Evolutionary conservation across 2,113 vertebrate species (phyloP), one percentile per base, ranked within the genome.

Genomic region (Microcebus griseorufus): DNA sequence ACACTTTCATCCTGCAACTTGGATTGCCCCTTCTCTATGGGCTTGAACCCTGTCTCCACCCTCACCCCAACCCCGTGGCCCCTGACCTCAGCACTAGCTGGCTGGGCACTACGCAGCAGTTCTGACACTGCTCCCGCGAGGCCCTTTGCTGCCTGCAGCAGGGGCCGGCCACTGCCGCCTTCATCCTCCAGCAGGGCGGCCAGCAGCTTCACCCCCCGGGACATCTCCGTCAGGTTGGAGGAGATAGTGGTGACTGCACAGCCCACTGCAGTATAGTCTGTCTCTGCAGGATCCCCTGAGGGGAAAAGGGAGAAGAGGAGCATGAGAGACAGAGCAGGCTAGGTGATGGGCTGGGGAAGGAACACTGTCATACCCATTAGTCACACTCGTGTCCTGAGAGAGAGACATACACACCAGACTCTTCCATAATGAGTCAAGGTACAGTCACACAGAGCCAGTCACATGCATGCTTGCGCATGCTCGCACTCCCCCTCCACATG

Each of bases 181-280:
- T 99, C 99, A 0, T 99, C 99, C 90, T 99, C 99, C 99, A 99
- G 99, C 65, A 99, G 98, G 0, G 99, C 99, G 0, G 99, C 99
- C 96, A 99, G 98, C 82, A 99, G 98, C 87, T 99, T 99, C 25
- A 99, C 99, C 0, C 99, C 99, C 73, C 99, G 99, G 20, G 99
- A 99, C 99, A 99, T 99, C 98, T 99, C 99, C 0, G 99, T 99
- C 97, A 99, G 98, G 98, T 99, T 99, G 97, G 99, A 99, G 96
- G 99, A 99, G 98, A 99, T 99, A 22, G 99, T 99, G 96, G 99
- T 99, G 69, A 99, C 99, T 0, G 99, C 99, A 0, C 99, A 99
- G 97, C 99, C 99, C 97, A 99, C 99, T 0, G 99, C 99, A 0
- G 99, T 99, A 97, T 99, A 99, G 98, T 99, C 99, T 0, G 99